These are phyloP conservation scores for Drosophila koepferae DNA, from an alignment of 2,888 invertebrate species.

Conservation along the genomic window DNA sequence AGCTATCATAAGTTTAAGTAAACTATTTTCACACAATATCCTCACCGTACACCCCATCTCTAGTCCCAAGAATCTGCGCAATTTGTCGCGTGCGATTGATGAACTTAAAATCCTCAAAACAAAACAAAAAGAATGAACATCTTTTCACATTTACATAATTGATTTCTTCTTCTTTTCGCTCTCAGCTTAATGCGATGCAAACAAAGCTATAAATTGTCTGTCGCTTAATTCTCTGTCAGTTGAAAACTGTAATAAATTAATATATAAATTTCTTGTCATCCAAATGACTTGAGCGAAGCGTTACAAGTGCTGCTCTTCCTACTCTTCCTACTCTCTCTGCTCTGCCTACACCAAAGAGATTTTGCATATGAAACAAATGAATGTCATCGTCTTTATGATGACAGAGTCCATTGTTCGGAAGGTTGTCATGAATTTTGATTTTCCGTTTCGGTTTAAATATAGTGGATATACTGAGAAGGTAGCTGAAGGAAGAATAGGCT, in stretches of 20 bases:
- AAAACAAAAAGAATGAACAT: constrained; percentile 10
- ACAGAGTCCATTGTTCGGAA: constrained; percentile 36
- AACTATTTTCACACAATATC: neutral
- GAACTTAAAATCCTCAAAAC: constrained; percentile 21
- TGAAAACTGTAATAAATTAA: constrained; percentile 84
- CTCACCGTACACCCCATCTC: too few relatives aligned
- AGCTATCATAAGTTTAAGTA: neutral
- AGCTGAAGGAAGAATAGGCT: neutral
- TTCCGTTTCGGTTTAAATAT: neutral
- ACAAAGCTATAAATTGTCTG: constrained; percentile 84
- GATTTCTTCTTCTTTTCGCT: constrained; percentile 41
- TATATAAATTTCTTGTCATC: constrained; percentile 84
- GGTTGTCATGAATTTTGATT: constrained; percentile 36
- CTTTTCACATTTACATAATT: constrained; percentile 71
- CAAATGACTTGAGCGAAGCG: constrained; percentile 37
- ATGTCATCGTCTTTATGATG: constrained; percentile 17
- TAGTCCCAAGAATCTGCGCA: constrained; percentile 23
- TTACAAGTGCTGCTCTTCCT: constrained; percentile 47
- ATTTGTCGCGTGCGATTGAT: constrained; percentile 40
- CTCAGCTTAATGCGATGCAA: constrained; percentile 73
- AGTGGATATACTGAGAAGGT: neutral
- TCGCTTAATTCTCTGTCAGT: constrained; percentile 84
- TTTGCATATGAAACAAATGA: constrained; percentile 13
- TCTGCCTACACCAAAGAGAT: constrained; percentile 1
- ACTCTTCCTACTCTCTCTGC: constrained; percentile 3